A percentile compares a stretch with the other conserved stretches of the same genome.
Evolutionary conservation across 2,888 invertebrate species (phyloP).

Genomic region (Ischnura elegans): DNA sequence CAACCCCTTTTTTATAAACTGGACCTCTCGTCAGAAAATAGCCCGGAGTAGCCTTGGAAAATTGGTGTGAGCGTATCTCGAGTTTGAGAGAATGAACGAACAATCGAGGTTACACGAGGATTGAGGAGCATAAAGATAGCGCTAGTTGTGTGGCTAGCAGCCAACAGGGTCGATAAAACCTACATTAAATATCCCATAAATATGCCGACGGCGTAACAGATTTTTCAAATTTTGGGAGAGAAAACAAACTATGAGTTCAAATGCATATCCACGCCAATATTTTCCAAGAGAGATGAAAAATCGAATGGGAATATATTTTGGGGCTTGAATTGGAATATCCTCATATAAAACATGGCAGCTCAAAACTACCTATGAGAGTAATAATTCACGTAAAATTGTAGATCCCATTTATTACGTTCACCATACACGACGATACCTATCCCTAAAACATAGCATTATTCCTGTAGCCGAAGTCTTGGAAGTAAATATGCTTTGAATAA

Average conservation of each 20-base stretch:
- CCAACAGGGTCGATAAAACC: not conserved
- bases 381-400: no score
- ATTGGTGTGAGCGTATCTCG: not conserved
- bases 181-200: not conserved
- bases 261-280: not conserved
- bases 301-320: no score
- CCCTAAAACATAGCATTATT: no score
- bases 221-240: not conserved
- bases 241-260: not conserved
- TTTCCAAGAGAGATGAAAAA: not conserved
- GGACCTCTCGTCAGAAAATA: not conserved
- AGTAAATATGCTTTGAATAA: no score
- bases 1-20: not conserved
- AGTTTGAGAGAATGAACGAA: not conserved
- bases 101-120: not conserved
- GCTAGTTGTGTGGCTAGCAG: not conserved
- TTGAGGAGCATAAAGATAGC: not conserved
- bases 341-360: no score
- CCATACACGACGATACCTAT: no score
- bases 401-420: no score
- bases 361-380: no score
- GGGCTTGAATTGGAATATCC: no score
- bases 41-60: not conserved
- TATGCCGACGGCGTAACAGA: not conserved
- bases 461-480: no score